A percentile compares a stretch with the other conserved stretches of the same genome.
Evolutionary conservation across 2,113 vertebrate species (phyloP).

Genomic region (Numida meleagris): DNA sequence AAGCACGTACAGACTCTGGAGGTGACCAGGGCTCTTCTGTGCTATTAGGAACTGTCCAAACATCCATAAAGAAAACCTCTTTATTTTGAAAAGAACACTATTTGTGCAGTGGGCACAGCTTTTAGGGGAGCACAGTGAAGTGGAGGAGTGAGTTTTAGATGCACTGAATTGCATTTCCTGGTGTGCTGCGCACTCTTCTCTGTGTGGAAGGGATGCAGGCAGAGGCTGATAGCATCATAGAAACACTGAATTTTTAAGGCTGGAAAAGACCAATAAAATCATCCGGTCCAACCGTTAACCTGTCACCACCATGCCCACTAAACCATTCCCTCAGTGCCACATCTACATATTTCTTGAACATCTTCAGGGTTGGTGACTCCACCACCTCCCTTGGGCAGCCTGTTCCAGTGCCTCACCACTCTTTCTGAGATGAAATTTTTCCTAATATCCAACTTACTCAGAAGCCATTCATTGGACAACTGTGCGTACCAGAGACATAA

Average conservation of each 20-base stretch:
- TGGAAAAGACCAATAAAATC: too few species aligned
- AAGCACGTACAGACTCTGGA: not conserved
- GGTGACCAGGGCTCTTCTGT: constrained; percentile 19
- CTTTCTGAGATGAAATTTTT: too few species aligned
- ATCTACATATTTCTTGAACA: too few species aligned
- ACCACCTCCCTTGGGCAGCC: too few species aligned
- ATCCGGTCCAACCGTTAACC: too few species aligned
- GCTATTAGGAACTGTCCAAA: constrained; percentile 19
- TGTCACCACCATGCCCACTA: too few species aligned
- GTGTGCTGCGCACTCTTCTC: rapidly evolving
- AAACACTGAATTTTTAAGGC: too few species aligned
- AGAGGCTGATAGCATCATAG: not conserved
- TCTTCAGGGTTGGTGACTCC: too few species aligned
- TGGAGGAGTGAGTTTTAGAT: not conserved
- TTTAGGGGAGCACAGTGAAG: not conserved
- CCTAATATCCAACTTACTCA: too few species aligned
- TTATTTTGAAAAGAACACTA: not conserved
- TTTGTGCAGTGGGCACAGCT: not conserved
- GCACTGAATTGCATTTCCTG: not conserved
- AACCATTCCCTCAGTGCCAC: too few species aligned
- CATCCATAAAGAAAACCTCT: not conserved
- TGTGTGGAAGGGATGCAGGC: not conserved
- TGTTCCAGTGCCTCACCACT: too few species aligned
- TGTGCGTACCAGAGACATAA: not conserved
- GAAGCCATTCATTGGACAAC: rapidly evolving